Evolutionary conservation across 2,888 invertebrate genomes (phyloP), one percentile per base, ranked within the genome.

Genomic region (Boloria selene): DNA sequence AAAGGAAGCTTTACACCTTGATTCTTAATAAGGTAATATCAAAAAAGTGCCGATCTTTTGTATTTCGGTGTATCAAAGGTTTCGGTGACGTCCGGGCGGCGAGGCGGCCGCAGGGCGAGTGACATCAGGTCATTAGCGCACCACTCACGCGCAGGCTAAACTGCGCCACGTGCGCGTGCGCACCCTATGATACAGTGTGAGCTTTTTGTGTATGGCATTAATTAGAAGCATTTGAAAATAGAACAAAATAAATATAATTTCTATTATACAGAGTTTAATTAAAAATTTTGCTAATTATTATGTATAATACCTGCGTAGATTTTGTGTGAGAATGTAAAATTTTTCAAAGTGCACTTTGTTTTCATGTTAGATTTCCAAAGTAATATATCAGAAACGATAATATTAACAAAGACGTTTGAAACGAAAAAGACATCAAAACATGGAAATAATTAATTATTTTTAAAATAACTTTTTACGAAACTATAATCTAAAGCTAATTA

Each of bases 91-190:
- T 73, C 73, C 71, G 71, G 77, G 74, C 73, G 72, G 73, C 75
- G 74, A 75, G 74, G 75, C 76, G 67, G 76, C 79, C 75, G 66
- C 44, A 44, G 76, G 73, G 71, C 76, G 76, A 75, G 76, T 77
- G 84, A 81, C 83, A 80, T 75, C 70, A 77, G 71, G 79, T 85
- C 86, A 90, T 90, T 90, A 90, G 84, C 81, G 87, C 82, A 80
- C 90, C 73, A 79, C 85, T 85, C 90, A 90, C 90, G 90, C 83
- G 85, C 87, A 75, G 78, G 70, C 80, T 88, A 90, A 90, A 89
- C 88, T 86, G 83, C 83, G 87, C 80, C 90, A 88, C 90, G 90
- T 90, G 89, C 77, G 74, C 72, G 72, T 77, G 79, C 75, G 81
- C 86, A 86, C 87, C 87, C 88, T 80, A 76, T 49, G 74, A 74